Percentiles rank a stretch among this genome's conserved stretches.
Evolutionary conservation across 2,113 vertebrate genomes (phyloP).

Genomic region (Hippocampus mohnikei): DNA sequence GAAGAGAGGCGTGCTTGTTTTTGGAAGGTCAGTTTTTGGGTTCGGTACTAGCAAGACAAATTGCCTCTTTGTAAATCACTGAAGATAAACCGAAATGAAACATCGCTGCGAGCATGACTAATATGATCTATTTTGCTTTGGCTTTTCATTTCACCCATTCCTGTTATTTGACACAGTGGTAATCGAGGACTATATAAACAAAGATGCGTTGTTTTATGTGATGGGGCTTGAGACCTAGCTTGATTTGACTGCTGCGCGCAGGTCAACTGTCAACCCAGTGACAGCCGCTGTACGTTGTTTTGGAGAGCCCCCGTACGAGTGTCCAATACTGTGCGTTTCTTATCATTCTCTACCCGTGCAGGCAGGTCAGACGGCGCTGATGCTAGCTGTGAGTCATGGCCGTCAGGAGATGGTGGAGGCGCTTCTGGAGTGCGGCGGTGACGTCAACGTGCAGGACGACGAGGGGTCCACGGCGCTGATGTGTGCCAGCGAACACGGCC

Average conservation of each 20-base stretch:
- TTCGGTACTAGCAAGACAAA: not conserved
- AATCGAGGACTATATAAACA: not conserved
- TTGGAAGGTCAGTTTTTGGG: not conserved
- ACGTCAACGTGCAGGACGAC: conserved; percentile 86
- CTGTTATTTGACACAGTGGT: not conserved
- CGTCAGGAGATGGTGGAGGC: conserved; percentile 89
- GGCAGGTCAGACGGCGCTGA: conserved; percentile 91
- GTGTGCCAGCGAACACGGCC: conserved; percentile 92
- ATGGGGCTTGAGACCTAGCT: not conserved
- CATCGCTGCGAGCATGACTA: not conserved
- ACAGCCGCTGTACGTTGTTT: not conserved
- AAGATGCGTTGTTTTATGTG: not conserved
- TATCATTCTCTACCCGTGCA: conserved; percentile 39
- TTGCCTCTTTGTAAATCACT: not conserved
- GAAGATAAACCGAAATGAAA: not conserved
- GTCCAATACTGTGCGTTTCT: not conserved
- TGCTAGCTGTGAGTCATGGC: conserved; percentile 90
- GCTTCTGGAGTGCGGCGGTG: conserved; percentile 80
- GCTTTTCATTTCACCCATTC: not conserved
- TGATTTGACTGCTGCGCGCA: not conserved
- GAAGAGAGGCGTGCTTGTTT: not conserved
- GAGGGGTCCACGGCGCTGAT: conserved; percentile 94
- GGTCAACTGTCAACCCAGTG: not conserved
- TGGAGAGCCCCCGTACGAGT: not conserved
- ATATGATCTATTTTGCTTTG: not conserved